Percentiles rank a stretch among this genome's conserved stretches.
Evolutionary conservation across 1,140 invertebrate species (phyloP).

Genomic region (Cyclina sinensis): DNA sequence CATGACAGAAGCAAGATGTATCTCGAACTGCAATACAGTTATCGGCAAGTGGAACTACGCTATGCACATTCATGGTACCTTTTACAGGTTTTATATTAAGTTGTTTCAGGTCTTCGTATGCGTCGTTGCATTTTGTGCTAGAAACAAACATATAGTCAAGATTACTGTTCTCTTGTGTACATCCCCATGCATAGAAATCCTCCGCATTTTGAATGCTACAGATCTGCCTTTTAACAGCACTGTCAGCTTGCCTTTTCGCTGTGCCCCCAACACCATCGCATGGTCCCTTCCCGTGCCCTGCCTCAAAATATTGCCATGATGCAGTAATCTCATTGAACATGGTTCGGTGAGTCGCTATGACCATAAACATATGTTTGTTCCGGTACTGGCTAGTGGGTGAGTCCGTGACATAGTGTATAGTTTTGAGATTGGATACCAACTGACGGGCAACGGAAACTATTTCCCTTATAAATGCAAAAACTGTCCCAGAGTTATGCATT

Average conservation of each 20-base stretch:
- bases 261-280: conserved; percentile 4
- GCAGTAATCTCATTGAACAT: neutral
- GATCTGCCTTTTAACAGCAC: neutral
- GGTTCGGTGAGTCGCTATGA: conserved; percentile 47
- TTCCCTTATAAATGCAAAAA: neutral
- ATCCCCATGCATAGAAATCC: conserved; percentile 12
- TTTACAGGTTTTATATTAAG: conserved; percentile 20
- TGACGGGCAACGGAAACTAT: neutral
- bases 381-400: too few species aligned
- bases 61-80: too few species aligned
- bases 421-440: too few species aligned
- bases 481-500: conserved; percentile 1
- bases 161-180: neutral
- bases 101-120: neutral
- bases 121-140: neutral
- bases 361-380: conserved; percentile 57
- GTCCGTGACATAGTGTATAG: conserved; percentile 64
- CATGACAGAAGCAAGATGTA: conserved; percentile 29
- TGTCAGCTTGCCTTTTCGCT: neutral
- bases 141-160: neutral
- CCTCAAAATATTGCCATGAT: neutral
- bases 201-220: neutral
- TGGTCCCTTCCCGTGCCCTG: conserved; percentile 38
- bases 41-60: neutral
- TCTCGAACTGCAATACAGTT: neutral